Evolutionary conservation across 2,797 vertebrate species (phyloP), one percentile per base, ranked within the genome.

Genomic region (Sorex maritimensis): DNA sequence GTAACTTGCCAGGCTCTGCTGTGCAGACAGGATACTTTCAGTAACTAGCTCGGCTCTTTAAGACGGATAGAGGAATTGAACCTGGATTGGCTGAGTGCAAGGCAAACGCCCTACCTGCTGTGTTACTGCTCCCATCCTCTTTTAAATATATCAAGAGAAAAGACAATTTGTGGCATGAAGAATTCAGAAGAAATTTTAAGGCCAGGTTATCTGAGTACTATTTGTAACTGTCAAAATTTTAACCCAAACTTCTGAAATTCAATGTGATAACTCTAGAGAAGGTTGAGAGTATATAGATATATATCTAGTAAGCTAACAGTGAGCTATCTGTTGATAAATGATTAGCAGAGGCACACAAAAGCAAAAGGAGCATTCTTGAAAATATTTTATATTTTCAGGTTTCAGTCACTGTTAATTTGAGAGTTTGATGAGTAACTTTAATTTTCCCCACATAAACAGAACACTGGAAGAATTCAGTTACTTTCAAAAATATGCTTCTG

Each of bases 321-420:
- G 61, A 90, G 24, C 46, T 28, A n/a, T 34, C 79, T 71, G 1
- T 61, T 4, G 24, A 21, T 5, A 11, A 24, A 17, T 67, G 58
- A 38, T 12, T 69, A 68, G 71, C 21, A 82, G 26, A 91, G 24
- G 19, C 6, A 44, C 30, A 80, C 10, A 41, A 89, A 86, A 81
- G 15, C 34, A 69, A 82, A 86, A 46, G 44, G 11, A 67, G 3
- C 0, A 38, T 69, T 89, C 87, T 72, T 17, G 19, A 67, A 86
- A 74, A 41, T 26, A 75, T 72, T 6, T 75, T 58, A 34, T 82
- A 44, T 96, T 61, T 92, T 89, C 46, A 79, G 55, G 74, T 28
- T 85, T 41, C 21, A 71, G 58, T 84, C 58, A 72, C 10, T 74
- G 0, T 78, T 55, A 74, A 65, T 74, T 77, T 28, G 34, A 0